Base-by-base conservation (phyloP, 2,113 vertebrate genomes). In the Corapipo altera region DNA sequence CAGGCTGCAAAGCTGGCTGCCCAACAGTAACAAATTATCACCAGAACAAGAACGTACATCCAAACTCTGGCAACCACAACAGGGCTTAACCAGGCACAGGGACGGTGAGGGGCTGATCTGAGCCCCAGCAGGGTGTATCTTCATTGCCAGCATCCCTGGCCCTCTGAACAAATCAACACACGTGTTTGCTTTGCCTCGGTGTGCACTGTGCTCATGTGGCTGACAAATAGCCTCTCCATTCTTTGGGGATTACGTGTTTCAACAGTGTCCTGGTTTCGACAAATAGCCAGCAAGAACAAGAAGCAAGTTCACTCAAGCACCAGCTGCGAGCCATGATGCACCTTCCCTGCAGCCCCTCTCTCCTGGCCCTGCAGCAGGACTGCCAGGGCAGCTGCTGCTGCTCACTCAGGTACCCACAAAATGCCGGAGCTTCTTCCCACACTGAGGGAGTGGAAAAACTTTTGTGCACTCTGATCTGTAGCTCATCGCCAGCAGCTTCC, bases 201-300 rank as follows among this genome's bases (percentile, higher is more conserved):
- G 54, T 32, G 1, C 81, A 87, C 94, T 81, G 76, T 2, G 15
- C 88, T 94, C 12, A 33, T 57, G 91, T 7, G 54, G 84, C 74
- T 94, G 80, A 95, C 88, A 94, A 92, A 85, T 6, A 81, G 90
- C 88, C 80, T 81, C 79, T 93, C 93, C 87, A 57, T 96, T 94
- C 81, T 89, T 91, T 54, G 2, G 55, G 76, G 95, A 96, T 96
- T 95, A 95, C 39, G 32, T 94, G 91, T 77, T 90, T 81, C 84
- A 85, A 23, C 9, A 85, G 49, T 64, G 88, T 44, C 88, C 80
- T 84, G 88, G 84, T 87, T 88, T 86, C 86, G 1, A 79, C 22
- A 89, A 77, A 44, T 20, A 84, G 89, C 59, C 84, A 85, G 86
- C 18, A 4, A 78, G 89, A 85, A 78, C 3, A 7, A 87, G 80